These are phyloP conservation scores for Sebastes vulpes DNA, from an alignment of 2,797 vertebrate genomes.

Conservation along the genomic window DNA sequence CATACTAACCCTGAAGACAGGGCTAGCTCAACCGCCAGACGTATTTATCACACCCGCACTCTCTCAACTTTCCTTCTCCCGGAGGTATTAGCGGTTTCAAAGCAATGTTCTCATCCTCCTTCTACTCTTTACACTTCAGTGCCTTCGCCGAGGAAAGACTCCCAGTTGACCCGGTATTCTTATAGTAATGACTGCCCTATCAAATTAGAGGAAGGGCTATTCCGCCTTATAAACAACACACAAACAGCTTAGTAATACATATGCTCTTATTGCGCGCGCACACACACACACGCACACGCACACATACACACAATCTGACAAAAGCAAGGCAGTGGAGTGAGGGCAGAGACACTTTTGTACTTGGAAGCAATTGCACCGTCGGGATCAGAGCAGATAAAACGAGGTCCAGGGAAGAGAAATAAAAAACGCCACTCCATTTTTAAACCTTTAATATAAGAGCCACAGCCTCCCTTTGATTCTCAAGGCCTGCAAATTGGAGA, in stretches of 20 bases:
- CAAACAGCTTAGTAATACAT: not conserved
- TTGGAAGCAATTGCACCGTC: constrained; percentile 49
- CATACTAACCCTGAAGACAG: constrained; percentile 51
- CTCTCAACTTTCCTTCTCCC: constrained; percentile 1
- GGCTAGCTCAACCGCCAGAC: constrained; percentile 2
- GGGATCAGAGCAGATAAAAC: constrained; percentile 64
- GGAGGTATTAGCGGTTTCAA: constrained; percentile 16
- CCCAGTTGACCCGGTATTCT: constrained; percentile 18
- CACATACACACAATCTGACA: not conserved
- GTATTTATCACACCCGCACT: constrained; percentile 28
- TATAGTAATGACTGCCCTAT: constrained; percentile 11
- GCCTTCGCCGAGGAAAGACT: constrained; percentile 1
- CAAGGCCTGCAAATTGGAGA: constrained; percentile 62
- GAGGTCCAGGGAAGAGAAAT: constrained; percentile 51
- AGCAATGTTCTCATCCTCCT: constrained; percentile 38
- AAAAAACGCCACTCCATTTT: constrained; percentile 64
- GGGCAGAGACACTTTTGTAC: constrained; percentile 40
- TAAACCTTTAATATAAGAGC: constrained; percentile 69
- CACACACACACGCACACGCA: not conserved
- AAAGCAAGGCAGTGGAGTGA: constrained; percentile 19
- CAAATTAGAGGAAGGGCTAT: constrained; percentile 5
- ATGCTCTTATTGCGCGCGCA: not conserved
- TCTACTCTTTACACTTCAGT: constrained; percentile 21
- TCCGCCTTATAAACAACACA: constrained; percentile 1
- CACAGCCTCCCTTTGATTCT: constrained; percentile 58